Base-by-base conservation (phyloP, 2,797 vertebrate genomes). In the Semotilus atromaculatus region DNA sequence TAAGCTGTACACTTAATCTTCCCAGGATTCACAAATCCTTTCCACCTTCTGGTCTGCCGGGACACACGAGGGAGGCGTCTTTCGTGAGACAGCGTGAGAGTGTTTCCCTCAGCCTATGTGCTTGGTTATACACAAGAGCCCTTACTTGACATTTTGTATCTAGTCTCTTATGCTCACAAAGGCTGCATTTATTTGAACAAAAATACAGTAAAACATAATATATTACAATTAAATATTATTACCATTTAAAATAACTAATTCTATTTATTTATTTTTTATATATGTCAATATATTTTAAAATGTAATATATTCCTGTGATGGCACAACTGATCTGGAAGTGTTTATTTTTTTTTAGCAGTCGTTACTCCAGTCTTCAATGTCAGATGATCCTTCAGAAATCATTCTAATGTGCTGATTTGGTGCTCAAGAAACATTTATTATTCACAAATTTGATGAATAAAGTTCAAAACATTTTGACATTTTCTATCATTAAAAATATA, bases 1-100 rank as follows among this genome's bases (percentile, higher is more conserved):
- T 88, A 91, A 92, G 43, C 88, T 85, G 36, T 88, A 89, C 89
- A 89, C 89, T 91, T 93, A 92, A 93, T 94, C 93, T 91, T 86
- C 80, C 85, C 80, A 91, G 89, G 91, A 93, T 90, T 92, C 90
- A 85, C 92, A 91, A 93, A 93, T 93, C 92, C 88, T 86, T 62
- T 40, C 75, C 87, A 91, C 92, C 91, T 91, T 92, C 89, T 91
- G 89, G 91, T 91, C 73, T 68, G 72, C 55, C 19, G 4, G 70
- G 73, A 81, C 72, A 64, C 53, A 81, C 70, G 79, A 73, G 68
- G 26, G 36, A 18, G 0, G 45, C 53, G 48, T 78, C 51, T 76
- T 75, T 71, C 51, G 1, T 21, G 19, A 71, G 51, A 72, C 60
- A 55, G 48, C n/a, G 18, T 85, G 73, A 85, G 68, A 79, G 67